Conservation (phyloP, 2,797 vertebrate species). For the Monodelphis domestica region DNA sequence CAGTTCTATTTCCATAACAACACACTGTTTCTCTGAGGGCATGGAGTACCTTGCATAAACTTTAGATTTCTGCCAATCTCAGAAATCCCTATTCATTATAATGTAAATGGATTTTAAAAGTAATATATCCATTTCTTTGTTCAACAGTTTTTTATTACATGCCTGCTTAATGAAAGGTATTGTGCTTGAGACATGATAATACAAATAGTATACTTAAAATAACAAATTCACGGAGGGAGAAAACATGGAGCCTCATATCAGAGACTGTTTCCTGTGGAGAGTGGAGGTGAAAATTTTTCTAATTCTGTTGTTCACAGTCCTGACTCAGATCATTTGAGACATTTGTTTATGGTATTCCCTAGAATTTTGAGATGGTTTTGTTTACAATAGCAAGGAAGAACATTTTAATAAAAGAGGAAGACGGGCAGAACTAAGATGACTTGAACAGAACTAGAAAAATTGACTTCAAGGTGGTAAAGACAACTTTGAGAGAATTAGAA, state of each 20-base stretch:
- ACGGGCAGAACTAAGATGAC: too few relatives aligned
- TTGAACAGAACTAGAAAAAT: too few relatives aligned
- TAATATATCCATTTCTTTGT: not conserved
- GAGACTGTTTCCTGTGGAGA: not conserved
- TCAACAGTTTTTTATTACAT: not conserved
- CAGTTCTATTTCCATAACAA: not conserved
- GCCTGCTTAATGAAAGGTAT: not conserved
- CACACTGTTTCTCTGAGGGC: not conserved
- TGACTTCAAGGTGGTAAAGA: too few relatives aligned
- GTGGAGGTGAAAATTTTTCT: too few relatives aligned
- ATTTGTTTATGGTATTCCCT: too few relatives aligned
- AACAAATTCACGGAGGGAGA: not conserved
- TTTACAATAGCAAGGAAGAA: too few relatives aligned
- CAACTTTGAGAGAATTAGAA: too few relatives aligned
- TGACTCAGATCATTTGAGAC: too few relatives aligned
- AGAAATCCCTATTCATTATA: not conserved
- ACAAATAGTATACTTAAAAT: not conserved
- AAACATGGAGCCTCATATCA: not conserved
- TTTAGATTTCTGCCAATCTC: not conserved
- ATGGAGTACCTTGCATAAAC: not conserved
- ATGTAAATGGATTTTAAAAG: not conserved
- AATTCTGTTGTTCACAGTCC: too few relatives aligned
- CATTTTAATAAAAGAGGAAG: too few relatives aligned
- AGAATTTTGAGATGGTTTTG: too few relatives aligned
- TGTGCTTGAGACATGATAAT: not conserved